Base-by-base conservation (phyloP, 2,888 invertebrate species). In the Phlogophora meticulosa region DNA sequence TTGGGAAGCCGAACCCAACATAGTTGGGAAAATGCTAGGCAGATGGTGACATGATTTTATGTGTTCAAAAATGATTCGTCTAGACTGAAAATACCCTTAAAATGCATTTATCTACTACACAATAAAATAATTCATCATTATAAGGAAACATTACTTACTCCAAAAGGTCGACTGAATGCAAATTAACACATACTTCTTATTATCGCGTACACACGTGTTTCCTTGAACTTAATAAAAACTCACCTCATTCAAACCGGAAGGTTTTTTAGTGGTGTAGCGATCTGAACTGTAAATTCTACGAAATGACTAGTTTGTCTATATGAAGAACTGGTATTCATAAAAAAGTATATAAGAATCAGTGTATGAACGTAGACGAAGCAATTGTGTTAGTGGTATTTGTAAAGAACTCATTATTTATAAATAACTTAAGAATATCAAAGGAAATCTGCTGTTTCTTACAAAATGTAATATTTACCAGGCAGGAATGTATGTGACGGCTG, bases 161-260 rank as follows among this genome's bases (percentile, higher is more conserved):
- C 13, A 11, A 24, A 70, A 74, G 48, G 48, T 49, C 38, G 34
- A 10, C 10, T 38, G 38, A 49, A 46, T 64, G 73, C 52, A 38
- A 64, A 74, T 55, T 48, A 53, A 53, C 32, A 72, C 20, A 72
- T 38, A 13, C 28, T 49, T 63, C 38, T 51, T 64, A 24, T 51
- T 48, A 53, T 64, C 20, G 4, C 32, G 17, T 22, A 28, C 52
- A 28, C 28, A 28, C 2, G 22, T 20, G 9, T 38, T 17, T 40
- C 69, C 70, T 75, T 70, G 57, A 75, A 56, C 57, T 70, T 75
- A 75, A 55, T 49, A 24, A 45, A 43, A 55, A 74, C 34, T 51
- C 5, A 66, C 20, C 38, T 74, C 67, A 38, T 32, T 55, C 10
- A 15, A 43, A 28, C 38, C 43, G 43, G 43, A 51, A 70, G 32